Conservation (phyloP, 2,797 vertebrate species). For the Ctenopoma multispine region DNA sequence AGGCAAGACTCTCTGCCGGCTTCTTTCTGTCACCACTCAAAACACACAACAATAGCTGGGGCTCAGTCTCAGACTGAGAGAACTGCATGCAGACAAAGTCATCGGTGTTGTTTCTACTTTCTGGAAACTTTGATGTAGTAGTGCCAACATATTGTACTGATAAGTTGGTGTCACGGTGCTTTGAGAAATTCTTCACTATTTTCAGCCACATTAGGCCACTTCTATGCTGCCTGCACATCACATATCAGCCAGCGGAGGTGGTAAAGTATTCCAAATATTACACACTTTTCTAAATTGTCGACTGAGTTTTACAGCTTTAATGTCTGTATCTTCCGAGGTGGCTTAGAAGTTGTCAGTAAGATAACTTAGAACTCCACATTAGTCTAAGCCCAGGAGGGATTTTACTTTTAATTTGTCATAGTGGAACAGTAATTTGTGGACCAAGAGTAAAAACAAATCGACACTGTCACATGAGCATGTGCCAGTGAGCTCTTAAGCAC, state of each 20-base stretch:
- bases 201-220: background rate
- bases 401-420: background rate
- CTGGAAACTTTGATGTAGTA: background rate
- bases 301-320: conserved; percentile 19
- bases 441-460: background rate
- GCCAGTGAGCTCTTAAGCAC: no score
- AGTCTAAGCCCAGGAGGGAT: background rate
- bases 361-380: background rate
- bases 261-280: conserved; percentile 41
- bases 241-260: conserved; percentile 21
- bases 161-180: conserved; percentile 2
- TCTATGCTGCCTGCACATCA: conserved; percentile 18
- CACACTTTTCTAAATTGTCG: conserved; percentile 1
- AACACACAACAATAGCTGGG: conserved; percentile 45
- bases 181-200: conserved; percentile 5
- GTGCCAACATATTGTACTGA: background rate
- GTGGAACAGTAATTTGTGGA: background rate
- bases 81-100: background rate
- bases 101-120: background rate
- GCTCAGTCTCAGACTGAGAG: conserved; percentile 19
- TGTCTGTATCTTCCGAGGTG: conserved; percentile 8
- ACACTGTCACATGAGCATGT: background rate
- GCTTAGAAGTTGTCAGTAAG: background rate
- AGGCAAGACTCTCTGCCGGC: conserved; percentile 33
- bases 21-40: conserved; percentile 49